Conservation (phyloP, 2,888 invertebrate genomes). For the Torymus aiolomorphi region DNA sequence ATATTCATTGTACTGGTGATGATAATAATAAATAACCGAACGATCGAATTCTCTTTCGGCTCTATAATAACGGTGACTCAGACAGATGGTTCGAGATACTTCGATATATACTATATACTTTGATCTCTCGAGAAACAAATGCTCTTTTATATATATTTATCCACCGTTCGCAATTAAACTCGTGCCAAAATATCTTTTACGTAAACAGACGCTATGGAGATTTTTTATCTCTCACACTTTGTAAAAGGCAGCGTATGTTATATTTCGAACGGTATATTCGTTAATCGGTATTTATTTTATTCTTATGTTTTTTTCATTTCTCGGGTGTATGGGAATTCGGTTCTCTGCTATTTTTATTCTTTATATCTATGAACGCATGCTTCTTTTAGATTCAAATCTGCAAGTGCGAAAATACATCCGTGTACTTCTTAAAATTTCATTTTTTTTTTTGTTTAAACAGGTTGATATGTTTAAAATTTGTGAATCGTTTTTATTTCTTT, state of each 20-base stretch:
- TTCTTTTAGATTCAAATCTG: conserved; percentile 21
- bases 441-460: not conserved
- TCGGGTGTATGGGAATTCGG: conserved; percentile 18
- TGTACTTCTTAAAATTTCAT: too few species aligned
- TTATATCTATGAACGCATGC: conserved; percentile 21
- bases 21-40: conserved; percentile 34
- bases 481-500: not conserved
- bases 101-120: conserved; percentile 15
- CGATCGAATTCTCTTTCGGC: conserved; percentile 22
- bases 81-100: conserved; percentile 10
- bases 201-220: conserved; percentile 33
- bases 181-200: conserved; percentile 35
- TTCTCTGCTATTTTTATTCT: conserved; percentile 21
- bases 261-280: conserved; percentile 46
- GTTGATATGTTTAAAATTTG: conserved; percentile 40
- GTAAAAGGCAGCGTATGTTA: conserved; percentile 57
- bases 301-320: conserved; percentile 35
- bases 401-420: conserved; percentile 45
- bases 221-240: conserved; percentile 13
- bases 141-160: conserved; percentile 3
- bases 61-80: not conserved
- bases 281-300: conserved; percentile 33
- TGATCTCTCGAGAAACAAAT: conserved; percentile 8
- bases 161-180: not conserved
- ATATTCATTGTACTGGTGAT: not conserved